Evolutionary conservation across 2,113 vertebrate species (phyloP).

Genomic region (Telmatochromis sp.): DNA sequence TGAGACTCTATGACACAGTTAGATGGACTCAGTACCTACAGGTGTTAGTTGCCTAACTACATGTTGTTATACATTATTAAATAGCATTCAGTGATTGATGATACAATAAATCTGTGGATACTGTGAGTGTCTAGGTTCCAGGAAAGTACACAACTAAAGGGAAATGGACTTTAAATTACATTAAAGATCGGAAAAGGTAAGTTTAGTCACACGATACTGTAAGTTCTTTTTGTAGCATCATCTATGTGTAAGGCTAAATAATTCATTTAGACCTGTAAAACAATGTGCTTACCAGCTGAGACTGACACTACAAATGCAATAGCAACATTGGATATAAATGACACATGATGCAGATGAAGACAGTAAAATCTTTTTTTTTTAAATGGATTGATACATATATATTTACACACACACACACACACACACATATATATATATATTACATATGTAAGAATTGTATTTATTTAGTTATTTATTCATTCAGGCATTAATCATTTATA

Average conservation of each 20-base stretch:
- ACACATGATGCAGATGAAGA: neutral
- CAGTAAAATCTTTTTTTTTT: neutral
- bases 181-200: conserved; percentile 33
- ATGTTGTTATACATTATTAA: neutral
- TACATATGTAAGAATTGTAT: neutral
- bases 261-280: neutral
- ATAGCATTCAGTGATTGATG: neutral
- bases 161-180: conserved; percentile 20
- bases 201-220: neutral
- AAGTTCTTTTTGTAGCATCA: neutral
- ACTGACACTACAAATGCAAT: neutral
- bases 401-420: no score
- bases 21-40: neutral
- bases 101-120: neutral
- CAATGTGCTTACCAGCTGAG: neutral
- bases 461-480: neutral
- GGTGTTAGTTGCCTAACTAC: neutral
- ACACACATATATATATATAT: neutral
- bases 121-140: neutral
- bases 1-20: conserved; percentile 27
- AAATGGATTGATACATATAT: neutral
- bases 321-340: neutral
- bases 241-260: neutral
- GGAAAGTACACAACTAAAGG: neutral
- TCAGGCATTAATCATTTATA: neutral